Conservation (phyloP, 2,797 vertebrate genomes). For the Diplodus puntazzo region DNA sequence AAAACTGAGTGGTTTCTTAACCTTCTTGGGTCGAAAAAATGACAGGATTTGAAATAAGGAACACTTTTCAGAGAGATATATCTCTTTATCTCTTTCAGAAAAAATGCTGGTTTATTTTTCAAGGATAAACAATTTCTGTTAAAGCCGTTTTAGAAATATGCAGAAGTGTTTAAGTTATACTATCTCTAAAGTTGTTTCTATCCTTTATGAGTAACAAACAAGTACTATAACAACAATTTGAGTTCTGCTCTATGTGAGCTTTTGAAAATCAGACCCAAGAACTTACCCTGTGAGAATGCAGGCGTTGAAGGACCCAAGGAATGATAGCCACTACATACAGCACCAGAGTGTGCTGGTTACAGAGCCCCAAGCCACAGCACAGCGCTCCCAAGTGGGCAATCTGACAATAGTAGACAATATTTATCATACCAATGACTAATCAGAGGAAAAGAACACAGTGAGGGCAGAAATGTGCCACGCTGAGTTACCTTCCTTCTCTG, state of each 20-base stretch:
- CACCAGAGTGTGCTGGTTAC: slow-evolving; percentile 96
- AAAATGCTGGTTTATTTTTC: not conserved
- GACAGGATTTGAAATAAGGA: not conserved
- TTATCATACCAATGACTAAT: not conserved
- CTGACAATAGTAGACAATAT: slow-evolving; percentile 78
- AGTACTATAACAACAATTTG: too few species aligned
- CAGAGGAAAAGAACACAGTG: not conserved
- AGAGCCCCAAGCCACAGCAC: slow-evolving; percentile 93
- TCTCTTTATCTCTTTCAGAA: not conserved
- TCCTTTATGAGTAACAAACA: not conserved
- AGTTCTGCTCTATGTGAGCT: not conserved
- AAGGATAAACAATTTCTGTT: not conserved
- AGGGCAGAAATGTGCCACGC: not conserved
- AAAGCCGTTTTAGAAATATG: not conserved
- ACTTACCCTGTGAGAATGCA: slow-evolving; percentile 87
- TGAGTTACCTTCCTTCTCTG: slow-evolving; percentile 92
- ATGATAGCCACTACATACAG: slow-evolving; percentile 89
- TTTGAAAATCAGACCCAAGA: slow-evolving; percentile 12
- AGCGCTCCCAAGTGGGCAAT: slow-evolving; percentile 91
- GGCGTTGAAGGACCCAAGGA: slow-evolving; percentile 90
- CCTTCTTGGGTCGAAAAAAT: not conserved
- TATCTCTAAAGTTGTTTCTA: not conserved
- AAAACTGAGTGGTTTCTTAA: not conserved
- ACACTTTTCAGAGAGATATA: not conserved
- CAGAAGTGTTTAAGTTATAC: not conserved